Base-by-base conservation (phyloP, 1,140 invertebrate genomes). In the Aphelenchoides besseyi region DNA sequence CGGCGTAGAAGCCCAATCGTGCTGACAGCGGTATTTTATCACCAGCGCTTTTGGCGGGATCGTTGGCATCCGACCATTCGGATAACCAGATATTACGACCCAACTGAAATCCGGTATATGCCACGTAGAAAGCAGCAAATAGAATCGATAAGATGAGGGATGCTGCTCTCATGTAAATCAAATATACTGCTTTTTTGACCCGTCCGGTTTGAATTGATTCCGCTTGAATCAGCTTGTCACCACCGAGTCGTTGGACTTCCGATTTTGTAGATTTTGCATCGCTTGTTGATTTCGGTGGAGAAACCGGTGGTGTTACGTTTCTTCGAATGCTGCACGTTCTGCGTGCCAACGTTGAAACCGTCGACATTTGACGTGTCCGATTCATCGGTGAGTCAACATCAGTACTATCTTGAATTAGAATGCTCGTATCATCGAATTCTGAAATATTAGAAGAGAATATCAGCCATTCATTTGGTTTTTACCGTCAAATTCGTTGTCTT, bases 1-100 rank as follows among this genome's bases (percentile, higher is more conserved):
- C 79, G 12, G 77, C 81, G 52, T 83, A 83, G 29, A 85, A 71
- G 9, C 76, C 75, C 12, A 83, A 69, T 30, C 81, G 33, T 26
- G 72, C 54, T 3, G 36, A 66, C 30, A 80, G 53, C 18, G 68
- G 23, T 32, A 73, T 48, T 8, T 55, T 18, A 41, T 64, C 29
- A 37, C 29, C 30, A 18, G n/a, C 35, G 23, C 37, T 54, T 23
- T 73, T 59, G 18, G 23, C 62, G 16, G 30, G n/a, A 26, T 69
- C 78, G 41, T 79, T 78, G n/a, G 71, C 72, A 68, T 83, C 59
- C 26, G 67, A 82, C 80, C 80, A 79, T 53, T 70, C 62, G 9
- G 78, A 76, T 3, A 80, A 69, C 79, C 79, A 80, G 57, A 80
- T 69, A 36, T 63, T 75, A 3, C 79, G 28, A 3, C 57, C 41